Base-by-base conservation (phyloP, 2,888 invertebrate species). In the Caenorhabditis sulstoni region DNA sequence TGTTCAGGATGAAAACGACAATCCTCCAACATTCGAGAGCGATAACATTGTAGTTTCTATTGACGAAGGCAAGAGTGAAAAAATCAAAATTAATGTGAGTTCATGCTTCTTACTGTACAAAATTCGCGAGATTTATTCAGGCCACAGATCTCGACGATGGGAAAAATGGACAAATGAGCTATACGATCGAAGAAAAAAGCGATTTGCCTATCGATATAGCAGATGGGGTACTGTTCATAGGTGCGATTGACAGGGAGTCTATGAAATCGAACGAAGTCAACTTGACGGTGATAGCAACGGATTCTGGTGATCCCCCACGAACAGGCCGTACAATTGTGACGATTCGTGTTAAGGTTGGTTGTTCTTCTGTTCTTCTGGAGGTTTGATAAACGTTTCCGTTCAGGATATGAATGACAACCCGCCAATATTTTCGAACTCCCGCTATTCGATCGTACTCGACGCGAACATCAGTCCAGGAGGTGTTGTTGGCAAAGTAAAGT, bases 1-100 rank as follows among this genome's bases (percentile, higher is more conserved):
- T 47, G 89, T 92, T 4, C 83, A 85, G 23, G 92, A 92, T 79
- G 90, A 90, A 35, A 87, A 87, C 68, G 87, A 87, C 52, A 87
- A 87, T 45, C 53, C 81, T 0, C 87, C 87, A 1, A 39, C 49
- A 16, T 87, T 87, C 47, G 81, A 83, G 44, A 77, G 78, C 23
- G 68, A 70, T 3, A 50, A 68, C 14, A 80, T 74, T 55, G 37
- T 62, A 37, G 35, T 84, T 2, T 66, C 39, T 5, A 55, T 82
- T 8, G 80, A 79, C 41, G 84, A 84, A 50, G 84, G 81, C 7
- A 73, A 78, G 47, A 79, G 74, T 37, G 59, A 79, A 7, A 84
- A 84, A 52, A 18, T 79, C 5, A 61, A 70, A 44, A 81, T 84
- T 58, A 45, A 57, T 58, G 82, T 80, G 12, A 8, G 62, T n/a